phyloP scores from a whole-genome alignment of 2,888 invertebrate genomes.

The Phania funesta region DNA sequence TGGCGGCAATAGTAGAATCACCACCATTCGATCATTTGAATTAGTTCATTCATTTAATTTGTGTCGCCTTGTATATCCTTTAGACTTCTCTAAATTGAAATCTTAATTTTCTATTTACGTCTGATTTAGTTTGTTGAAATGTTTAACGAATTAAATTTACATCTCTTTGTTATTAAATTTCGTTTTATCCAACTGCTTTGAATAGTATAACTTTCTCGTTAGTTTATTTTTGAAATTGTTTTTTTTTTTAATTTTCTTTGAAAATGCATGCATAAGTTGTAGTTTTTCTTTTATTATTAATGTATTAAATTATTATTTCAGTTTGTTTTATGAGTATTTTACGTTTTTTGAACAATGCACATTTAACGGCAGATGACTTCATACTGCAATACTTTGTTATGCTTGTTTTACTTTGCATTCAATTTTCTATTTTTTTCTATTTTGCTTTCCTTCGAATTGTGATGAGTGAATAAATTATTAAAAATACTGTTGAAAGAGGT shows the following conservation, averaged over 20 bases:
- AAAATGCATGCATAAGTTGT: slow-evolving; percentile 48
- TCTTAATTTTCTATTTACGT: not conserved
- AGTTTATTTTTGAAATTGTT: slow-evolving; percentile 21
- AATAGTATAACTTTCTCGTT: slow-evolving; percentile 39
- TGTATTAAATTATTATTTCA: slow-evolving; percentile 53
- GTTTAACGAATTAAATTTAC: not conserved
- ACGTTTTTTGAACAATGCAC: slow-evolving; percentile 49
- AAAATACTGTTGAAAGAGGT: too few relatives aligned
- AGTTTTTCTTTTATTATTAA: slow-evolving; percentile 37
- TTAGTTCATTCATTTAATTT: slow-evolving; percentile 66
- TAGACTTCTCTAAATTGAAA: not conserved
- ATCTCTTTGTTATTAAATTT: slow-evolving; percentile 1
- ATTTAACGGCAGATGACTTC: slow-evolving; percentile 69
- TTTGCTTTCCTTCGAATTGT: slow-evolving; percentile 25
- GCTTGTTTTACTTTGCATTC: slow-evolving; percentile 1
- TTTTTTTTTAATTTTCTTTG: slow-evolving; percentile 55
- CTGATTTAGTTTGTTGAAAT: not conserved
- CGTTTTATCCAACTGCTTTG: slow-evolving; percentile 26
- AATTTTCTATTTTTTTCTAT: slow-evolving; percentile 27
- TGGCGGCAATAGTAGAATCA: slow-evolving; percentile 81
- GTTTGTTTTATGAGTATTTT: slow-evolving; percentile 26
- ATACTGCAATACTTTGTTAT: slow-evolving; percentile 29
- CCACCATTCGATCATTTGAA: slow-evolving; percentile 81
- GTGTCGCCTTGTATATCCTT: slow-evolving; percentile 12
- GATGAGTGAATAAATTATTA: too few relatives aligned